phyloP scores from a whole-genome alignment of 2,113 vertebrate genomes.

The Sapayoa aenigma region DNA sequence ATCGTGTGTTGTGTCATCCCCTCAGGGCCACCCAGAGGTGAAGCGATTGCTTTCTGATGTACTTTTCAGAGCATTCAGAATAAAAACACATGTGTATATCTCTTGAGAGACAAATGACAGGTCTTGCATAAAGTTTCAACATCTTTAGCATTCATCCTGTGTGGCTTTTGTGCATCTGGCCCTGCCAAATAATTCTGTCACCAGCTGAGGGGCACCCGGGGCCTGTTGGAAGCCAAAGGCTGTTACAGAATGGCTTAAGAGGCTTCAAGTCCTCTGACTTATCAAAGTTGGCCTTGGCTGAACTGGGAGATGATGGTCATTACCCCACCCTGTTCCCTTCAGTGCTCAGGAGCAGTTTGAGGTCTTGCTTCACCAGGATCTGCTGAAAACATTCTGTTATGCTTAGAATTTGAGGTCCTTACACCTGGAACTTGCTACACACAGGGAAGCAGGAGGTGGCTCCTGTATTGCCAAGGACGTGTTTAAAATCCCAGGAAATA shows the following conservation, averaged over 20 bases:
- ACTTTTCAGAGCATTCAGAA: neutral
- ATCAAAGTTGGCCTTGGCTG: neutral
- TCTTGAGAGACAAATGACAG: neutral
- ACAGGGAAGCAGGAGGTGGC: no score
- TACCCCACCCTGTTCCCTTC: neutral
- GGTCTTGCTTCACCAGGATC: neutral
- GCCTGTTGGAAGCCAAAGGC: neutral
- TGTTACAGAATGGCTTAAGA: neutral
- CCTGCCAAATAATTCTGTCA: neutral
- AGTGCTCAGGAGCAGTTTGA: neutral
- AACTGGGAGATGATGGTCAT: neutral
- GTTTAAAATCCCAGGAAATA: neutral
- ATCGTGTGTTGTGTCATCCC: fast-evolving
- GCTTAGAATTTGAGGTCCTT: neutral
- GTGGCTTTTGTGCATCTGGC: neutral
- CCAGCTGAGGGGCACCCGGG: neutral
- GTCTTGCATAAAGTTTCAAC: neutral
- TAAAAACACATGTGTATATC: neutral
- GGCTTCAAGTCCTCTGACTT: neutral
- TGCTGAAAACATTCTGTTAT: neutral
- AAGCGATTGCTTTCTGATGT: neutral
- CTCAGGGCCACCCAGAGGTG: neutral
- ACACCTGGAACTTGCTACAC: neutral
- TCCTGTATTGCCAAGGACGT: neutral
- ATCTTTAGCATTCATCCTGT: neutral